A percentile compares a stretch with the other conserved stretches of the same genome.
phyloP scores from a whole-genome alignment of 2,113 vertebrate genomes.

The Anguilla rostrata region DNA sequence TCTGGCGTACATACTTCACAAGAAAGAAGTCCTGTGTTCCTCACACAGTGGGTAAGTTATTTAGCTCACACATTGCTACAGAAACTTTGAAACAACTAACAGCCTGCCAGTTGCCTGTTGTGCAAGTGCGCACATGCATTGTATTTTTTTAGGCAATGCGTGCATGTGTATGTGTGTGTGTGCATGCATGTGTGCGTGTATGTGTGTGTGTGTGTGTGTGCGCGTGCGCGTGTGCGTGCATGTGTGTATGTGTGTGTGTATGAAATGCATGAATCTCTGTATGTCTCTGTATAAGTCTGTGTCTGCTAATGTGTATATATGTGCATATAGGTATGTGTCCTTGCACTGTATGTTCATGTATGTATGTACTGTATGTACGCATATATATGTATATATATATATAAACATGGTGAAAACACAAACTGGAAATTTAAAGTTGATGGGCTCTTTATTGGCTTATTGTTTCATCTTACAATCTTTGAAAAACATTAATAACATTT shows the following conservation, averaged over 20 bases:
- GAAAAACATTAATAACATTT: neutral
- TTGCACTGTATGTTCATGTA: too few species aligned
- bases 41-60: slow-evolving; percentile 18
- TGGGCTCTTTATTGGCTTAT: neutral
- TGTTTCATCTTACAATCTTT: neutral
- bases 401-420: slow-evolving; percentile 10
- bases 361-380: neutral
- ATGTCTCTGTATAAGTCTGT: too few species aligned
- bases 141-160: neutral
- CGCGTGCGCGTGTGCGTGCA: neutral
- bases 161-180: neutral
- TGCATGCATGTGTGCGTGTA: neutral
- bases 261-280: neutral
- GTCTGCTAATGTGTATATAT: too few species aligned
- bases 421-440: neutral
- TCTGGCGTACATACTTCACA: slow-evolving; percentile 21
- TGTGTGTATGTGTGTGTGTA: neutral
- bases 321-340: too few species aligned
- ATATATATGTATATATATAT: neutral
- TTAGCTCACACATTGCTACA: neutral
- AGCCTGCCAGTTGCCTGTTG: neutral
- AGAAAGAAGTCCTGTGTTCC: neutral
- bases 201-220: neutral
- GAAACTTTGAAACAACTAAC: neutral
- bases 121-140: neutral